Base-by-base conservation (phyloP, 1,140 invertebrate species). In the Drosophila eugracilis region DNA sequence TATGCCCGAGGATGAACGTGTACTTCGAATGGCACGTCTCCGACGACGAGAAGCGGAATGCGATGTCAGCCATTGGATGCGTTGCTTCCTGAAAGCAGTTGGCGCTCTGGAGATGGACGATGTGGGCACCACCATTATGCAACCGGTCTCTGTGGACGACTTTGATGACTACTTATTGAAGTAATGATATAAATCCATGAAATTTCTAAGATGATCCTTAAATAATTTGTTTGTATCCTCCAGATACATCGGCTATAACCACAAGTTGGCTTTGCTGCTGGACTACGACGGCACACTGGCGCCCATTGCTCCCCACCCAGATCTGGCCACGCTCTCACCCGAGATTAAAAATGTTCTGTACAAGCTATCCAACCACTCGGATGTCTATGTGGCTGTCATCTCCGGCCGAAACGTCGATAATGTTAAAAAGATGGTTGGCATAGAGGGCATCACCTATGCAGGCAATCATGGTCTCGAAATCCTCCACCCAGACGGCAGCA, bases 271-370 rank as follows among this genome's bases (percentile, higher is more conserved):
- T 0, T 92, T 98, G 2, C 92, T 98, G 1, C 91, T 98, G 67
- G 97, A 98, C 92, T 98, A 98, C 90, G 97, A 98, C 84, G 97
- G 97, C 15, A 98, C 97, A 0, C 90, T 98, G 59, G 96, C 97
- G 1, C 96, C 97, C 0, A 96, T 98, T 74, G 96, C 96, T 0
- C 96, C 96, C 0, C 97, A 97, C 92, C 97, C 97, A 0, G 96
- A 98, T 92, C 92, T 98, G 30, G 97, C 97, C 21, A 95, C 95
- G 5, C 92, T 98, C 19, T 97, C 97, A 0, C 90, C 94, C 4
- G 97, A 97, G 92, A 97, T 97, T 2, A 97, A 96, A 78, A 95
- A 96, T 74, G 95, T 97, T 15, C 92, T 97, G 7, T 95, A 96
- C 89, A 94, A 96, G 74, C 92, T 97, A 6, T 95, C 96, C n/a